Evolutionary conservation across 1,140 invertebrate genomes (phyloP).

Genomic region (Drosophila ercepeae): DNA sequence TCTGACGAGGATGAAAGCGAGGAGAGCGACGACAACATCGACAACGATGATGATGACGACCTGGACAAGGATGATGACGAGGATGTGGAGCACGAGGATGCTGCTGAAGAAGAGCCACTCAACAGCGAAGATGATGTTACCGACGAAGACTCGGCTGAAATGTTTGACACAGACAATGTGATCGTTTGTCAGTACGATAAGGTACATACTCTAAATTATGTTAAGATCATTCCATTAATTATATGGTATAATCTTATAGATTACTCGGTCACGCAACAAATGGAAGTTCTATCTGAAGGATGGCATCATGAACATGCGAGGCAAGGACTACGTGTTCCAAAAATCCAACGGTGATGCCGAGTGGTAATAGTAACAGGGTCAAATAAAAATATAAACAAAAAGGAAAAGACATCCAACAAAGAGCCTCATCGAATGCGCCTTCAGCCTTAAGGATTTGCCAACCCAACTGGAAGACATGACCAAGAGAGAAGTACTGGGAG

Average conservation of each 20-base stretch:
- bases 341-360: slow-evolving; percentile 99
- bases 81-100: slow-evolving; percentile 89
- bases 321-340: slow-evolving; percentile 99
- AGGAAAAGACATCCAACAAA: slow-evolving; percentile 59
- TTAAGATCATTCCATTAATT: neutral
- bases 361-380: slow-evolving; percentile 89
- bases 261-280: slow-evolving; percentile 97
- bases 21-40: slow-evolving; percentile 88
- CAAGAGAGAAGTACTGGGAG: slow-evolving; percentile 36
- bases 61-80: slow-evolving; percentile 91
- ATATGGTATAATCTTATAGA: slow-evolving; percentile 86
- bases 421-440: slow-evolving; percentile 68
- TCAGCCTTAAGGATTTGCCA: slow-evolving; percentile 21
- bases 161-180: slow-evolving; percentile 99
- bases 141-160: slow-evolving; percentile 96
- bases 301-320: slow-evolving; percentile 99
- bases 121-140: slow-evolving; percentile 98
- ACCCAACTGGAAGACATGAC: slow-evolving; percentile 30
- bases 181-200: slow-evolving; percentile 99
- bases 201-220: slow-evolving; percentile 84
- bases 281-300: slow-evolving; percentile 99
- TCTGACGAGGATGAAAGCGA: slow-evolving; percentile 90
- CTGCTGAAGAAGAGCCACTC: slow-evolving; percentile 95
- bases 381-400: neutral
- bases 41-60: slow-evolving; percentile 89